These are phyloP conservation scores for Euwallacea similis DNA, from an alignment of 1,140 invertebrate species.

Conservation along the genomic window DNA sequence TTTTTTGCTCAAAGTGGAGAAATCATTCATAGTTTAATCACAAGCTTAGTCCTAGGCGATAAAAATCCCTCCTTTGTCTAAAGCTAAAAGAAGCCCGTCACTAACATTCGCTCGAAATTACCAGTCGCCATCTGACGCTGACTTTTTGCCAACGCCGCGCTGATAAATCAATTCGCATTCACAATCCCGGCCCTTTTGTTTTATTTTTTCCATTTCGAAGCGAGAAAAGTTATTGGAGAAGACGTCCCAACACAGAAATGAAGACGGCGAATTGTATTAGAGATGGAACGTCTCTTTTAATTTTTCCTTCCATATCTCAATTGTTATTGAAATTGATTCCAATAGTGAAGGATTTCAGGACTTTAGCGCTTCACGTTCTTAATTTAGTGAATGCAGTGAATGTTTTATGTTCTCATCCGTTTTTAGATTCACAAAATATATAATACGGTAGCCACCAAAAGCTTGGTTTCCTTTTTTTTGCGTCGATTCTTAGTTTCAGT, in stretches of 20 bases:
- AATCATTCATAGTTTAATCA: too few relatives aligned
- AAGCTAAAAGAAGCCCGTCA: background rate
- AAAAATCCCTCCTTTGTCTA: too few relatives aligned
- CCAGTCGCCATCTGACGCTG: slow-evolving; percentile 7
- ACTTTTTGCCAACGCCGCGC: slow-evolving; percentile 12
- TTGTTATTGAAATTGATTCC: background rate
- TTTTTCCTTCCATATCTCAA: background rate
- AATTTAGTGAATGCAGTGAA: too few relatives aligned
- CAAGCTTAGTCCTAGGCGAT: too few relatives aligned
- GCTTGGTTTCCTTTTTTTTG: too few relatives aligned
- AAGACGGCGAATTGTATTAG: slow-evolving; percentile 3
- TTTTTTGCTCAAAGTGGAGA: too few relatives aligned
- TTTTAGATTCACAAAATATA: too few relatives aligned
- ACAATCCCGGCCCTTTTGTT: background rate
- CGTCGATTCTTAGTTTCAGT: too few relatives aligned
- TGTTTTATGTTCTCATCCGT: too few relatives aligned
- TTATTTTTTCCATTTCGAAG: slow-evolving; percentile 8
- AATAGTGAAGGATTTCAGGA: too few relatives aligned
- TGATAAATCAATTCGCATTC: slow-evolving; percentile 12
- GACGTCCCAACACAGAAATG: background rate
- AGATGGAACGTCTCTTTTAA: background rate
- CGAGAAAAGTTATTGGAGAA: background rate
- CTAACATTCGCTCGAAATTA: background rate
- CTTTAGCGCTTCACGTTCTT: too few relatives aligned
- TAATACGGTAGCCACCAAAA: too few relatives aligned